phyloP scores from a whole-genome alignment of 2,888 invertebrate species.

The Stenurella melanura region DNA sequence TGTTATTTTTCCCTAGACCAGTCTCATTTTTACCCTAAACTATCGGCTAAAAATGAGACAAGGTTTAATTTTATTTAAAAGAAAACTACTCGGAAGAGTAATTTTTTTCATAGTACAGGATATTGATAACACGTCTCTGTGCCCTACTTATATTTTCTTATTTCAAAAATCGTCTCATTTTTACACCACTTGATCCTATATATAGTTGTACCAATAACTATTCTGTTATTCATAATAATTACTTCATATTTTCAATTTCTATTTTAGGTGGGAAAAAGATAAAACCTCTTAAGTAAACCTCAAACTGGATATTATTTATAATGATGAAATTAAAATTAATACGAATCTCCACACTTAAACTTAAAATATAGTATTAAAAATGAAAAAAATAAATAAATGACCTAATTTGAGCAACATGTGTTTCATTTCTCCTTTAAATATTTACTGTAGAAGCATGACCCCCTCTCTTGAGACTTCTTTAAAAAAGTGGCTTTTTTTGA shows the following conservation, averaged over 20 bases:
- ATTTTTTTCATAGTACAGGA: no score
- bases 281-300: slow-evolving; percentile 23
- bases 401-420: slow-evolving; percentile 39
- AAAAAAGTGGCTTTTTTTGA: slow-evolving; percentile 54
- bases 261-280: slow-evolving; percentile 32
- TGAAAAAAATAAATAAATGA: slow-evolving; percentile 29
- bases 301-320: slow-evolving; percentile 5
- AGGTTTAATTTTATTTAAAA: no score
- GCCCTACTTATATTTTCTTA: no score
- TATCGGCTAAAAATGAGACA: no score
- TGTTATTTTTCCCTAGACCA: no score
- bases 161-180: no score
- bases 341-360: slow-evolving; percentile 1
- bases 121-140: no score
- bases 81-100: no score
- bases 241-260: not conserved
- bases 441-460: slow-evolving; percentile 15
- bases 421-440: slow-evolving; percentile 29
- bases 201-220: no score
- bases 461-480: slow-evolving; percentile 38
- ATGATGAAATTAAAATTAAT: not conserved
- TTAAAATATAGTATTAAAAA: not conserved
- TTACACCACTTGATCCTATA: no score
- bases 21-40: no score
- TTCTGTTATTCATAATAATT: no score